Evolutionary conservation across 2,797 vertebrate genomes (phyloP), one percentile per base, ranked within the genome.

Genomic region (Platyrinchus mystaceus): DNA sequence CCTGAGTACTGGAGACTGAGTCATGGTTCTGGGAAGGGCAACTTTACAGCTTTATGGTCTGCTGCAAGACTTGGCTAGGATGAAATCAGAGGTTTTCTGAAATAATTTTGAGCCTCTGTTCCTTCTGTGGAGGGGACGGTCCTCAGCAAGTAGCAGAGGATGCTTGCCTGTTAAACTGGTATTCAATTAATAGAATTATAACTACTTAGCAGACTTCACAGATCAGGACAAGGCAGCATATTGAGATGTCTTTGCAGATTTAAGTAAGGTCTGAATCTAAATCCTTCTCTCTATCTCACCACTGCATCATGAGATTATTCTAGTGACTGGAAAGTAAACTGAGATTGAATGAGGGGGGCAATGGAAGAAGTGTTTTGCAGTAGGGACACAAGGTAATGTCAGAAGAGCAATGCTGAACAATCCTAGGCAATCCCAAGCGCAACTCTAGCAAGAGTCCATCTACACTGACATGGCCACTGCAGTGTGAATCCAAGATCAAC

Each of bases 11-110:
- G 28, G 52, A 93, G 64, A 58, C 58, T 92, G 84, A 95, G 69
- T 95, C 92, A 75, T 34, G 59, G 50, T 89, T 92, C 91, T 96
- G 91, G 79, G 83, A 96, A 94, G 66, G 41, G 59, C 64, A 81
- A 56, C 30, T 52, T 78, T 73, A 75, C 84, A 83, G 81, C 71
- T 87, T 75, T 71, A 89, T 70, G n/a, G 10, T 92, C 78, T 84
- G 69, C 82, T 90, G 63, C 64, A 87, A 59, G 47, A 89, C 80
- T 88, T 77, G 44, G 39, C 60, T 41, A 27, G 60, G 84, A 69
- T 75, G 59, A 95, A 93, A 87, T 66, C 78, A 87, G 85, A 78
- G 47, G 15, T 52, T 90, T 90, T 77, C 86, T 84, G 49, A 17
- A 93, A 84, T 6, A 59, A 63, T 79, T 89, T 18, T 26, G 52